These are phyloP conservation scores for Agrochola circellaris DNA, from an alignment of 2,888 invertebrate genomes.

Conservation along the genomic window DNA sequence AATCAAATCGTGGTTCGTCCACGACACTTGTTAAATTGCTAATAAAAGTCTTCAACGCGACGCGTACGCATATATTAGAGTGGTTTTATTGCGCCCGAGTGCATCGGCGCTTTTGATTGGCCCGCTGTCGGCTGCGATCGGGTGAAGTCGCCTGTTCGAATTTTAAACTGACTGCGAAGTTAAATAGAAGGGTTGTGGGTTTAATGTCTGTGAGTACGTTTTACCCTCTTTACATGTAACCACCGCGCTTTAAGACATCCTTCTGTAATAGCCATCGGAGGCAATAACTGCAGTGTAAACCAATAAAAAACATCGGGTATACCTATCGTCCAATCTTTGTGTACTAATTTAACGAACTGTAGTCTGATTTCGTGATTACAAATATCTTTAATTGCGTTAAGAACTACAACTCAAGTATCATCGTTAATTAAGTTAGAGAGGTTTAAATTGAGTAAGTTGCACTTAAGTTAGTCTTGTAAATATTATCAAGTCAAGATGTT, in stretches of 20 bases:
- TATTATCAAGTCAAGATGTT: slow-evolving; percentile 6
- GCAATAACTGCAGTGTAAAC: slow-evolving; percentile 8
- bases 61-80: slow-evolving; percentile 85
- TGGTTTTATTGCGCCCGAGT: slow-evolving; percentile 78
- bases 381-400: slow-evolving; percentile 18
- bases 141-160: slow-evolving; percentile 60
- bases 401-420: not conserved
- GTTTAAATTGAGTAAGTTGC: not conserved
- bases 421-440: slow-evolving; percentile 17
- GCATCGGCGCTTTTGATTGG: slow-evolving; percentile 79
- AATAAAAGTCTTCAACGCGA: slow-evolving; percentile 87
- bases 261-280: slow-evolving; percentile 2
- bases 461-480: slow-evolving; percentile 10
- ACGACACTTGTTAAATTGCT: slow-evolving; percentile 88
- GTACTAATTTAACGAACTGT: slow-evolving; percentile 1
- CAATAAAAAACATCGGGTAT: slow-evolving; percentile 24
- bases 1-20: slow-evolving; percentile 84
- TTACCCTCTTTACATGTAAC: slow-evolving; percentile 29
- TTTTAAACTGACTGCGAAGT: slow-evolving; percentile 50
- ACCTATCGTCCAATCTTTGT: slow-evolving; percentile 26
- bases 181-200: slow-evolving; percentile 41
- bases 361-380: slow-evolving; percentile 22
- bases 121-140: slow-evolving; percentile 60
- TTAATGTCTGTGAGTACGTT: slow-evolving; percentile 25
- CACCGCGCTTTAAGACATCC: slow-evolving; percentile 15